These are phyloP conservation scores for Isotomurus palustris DNA, from an alignment of 2,888 invertebrate species.

Conservation along the genomic window DNA sequence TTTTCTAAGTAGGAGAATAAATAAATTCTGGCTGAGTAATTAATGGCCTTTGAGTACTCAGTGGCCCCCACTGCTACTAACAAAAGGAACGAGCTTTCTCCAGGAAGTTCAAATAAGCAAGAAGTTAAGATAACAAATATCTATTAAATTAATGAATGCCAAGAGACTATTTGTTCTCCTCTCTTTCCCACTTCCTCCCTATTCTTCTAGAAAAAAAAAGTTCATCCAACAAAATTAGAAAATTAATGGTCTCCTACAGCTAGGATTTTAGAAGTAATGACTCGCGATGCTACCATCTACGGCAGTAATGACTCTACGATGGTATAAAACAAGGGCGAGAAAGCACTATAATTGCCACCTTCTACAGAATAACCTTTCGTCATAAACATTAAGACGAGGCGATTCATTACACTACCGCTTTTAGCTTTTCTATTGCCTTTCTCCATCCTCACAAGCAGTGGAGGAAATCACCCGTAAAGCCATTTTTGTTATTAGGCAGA, in stretches of 20 bases:
- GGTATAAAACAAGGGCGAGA: constrained; percentile 21
- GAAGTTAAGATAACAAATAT: constrained; percentile 25
- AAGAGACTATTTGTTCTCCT: constrained; percentile 15
- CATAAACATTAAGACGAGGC: constrained; percentile 11
- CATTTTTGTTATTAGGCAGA: no score
- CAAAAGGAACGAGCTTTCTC: background rate
- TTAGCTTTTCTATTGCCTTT: background rate
- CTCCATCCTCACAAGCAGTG: background rate
- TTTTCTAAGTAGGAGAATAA: constrained; percentile 7
- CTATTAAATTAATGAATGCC: constrained; percentile 32
- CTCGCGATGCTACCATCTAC: no score
- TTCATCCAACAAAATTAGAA: constrained; percentile 27
- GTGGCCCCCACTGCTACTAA: background rate
- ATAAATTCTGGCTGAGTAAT: constrained; percentile 7
- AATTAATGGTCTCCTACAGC: constrained; percentile 34
- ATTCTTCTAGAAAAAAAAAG: constrained; percentile 25
- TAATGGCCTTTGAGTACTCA: constrained; percentile 1
- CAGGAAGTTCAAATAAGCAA: background rate
- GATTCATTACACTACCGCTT: constrained; percentile 14
- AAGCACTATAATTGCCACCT: constrained; percentile 32
- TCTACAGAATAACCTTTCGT: constrained; percentile 29
- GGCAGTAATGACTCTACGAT: no score
- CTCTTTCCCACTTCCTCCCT: constrained; percentile 6
- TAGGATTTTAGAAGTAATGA: constrained; percentile 9
- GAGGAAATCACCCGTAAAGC: constrained; percentile 12